Base-by-base conservation (phyloP, 2,113 vertebrate species). In the Embiotoca jacksoni region DNA sequence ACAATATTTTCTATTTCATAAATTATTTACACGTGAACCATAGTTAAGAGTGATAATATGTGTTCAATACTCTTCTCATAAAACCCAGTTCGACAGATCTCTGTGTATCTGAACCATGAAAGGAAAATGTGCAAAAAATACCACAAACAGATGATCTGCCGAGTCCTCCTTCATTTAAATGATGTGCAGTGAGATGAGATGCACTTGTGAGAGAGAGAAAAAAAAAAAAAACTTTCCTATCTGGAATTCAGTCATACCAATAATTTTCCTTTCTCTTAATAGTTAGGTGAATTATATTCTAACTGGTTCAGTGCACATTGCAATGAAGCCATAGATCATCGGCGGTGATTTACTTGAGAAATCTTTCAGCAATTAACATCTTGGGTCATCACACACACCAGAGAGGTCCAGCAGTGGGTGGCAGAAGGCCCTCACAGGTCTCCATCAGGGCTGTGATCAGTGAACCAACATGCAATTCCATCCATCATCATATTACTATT, bases 21-120 rank as follows among this genome's bases (percentile, higher is more conserved):
- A 58, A 60, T 10, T n/a, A 50, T 80, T 76, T 61, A 31, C 16
- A 61, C 47, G 2, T 53, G 31, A 57, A 49, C 30, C 32, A 36
- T 5, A 57, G 1, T 39, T 8, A 49, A 6, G 30, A 53, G 62
- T 0, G 35, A 65, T 61, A 37, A 69, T 52, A 15, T 5, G n/a
- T 16, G n/a, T 16, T 32, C 14, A 41, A n/a, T 10, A 14, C n/a
- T 58, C 13, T 23, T 56, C 57, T 54, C 36, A 41, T 32, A 7
- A 37, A 50, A 52, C 53, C 31, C 10, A 9, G 41, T 44, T 35
- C 46, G 15, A 49, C 14, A 63, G 47, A 30, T 8, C 36, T 13
- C 37, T 13, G 11, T 46, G 33, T 56, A 5, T 39, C 50, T 52
- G 15, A 49, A 49, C 4, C 33, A 13, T 46, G 31, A 37, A 35